Evolutionary conservation across 2,888 invertebrate genomes (phyloP).

Genomic region (Drosophila borealis): DNA sequence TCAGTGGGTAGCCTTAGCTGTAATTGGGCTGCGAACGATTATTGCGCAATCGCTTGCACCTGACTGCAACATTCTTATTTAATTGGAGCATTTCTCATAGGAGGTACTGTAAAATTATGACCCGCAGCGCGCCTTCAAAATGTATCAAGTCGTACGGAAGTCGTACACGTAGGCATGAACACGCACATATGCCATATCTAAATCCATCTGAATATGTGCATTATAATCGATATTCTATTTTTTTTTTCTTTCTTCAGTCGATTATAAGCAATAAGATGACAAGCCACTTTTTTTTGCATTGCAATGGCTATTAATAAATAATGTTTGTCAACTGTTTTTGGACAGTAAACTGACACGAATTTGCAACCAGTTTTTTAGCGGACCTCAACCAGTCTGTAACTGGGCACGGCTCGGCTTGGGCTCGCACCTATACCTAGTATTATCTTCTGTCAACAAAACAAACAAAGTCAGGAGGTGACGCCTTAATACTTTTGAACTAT

Average conservation of each 20-base stretch:
- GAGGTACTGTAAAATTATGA: no score
- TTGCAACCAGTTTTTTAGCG: constrained; percentile 40
- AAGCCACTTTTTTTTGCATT: constrained; percentile 8
- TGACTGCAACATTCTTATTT: no score
- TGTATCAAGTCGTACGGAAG: no score
- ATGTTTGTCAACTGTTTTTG: constrained; percentile 27
- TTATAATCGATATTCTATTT: constrained; percentile 12
- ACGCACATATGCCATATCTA: background rate
- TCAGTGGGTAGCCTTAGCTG: no score
- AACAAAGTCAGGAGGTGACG: background rate
- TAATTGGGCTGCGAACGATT: no score
- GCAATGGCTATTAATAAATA: constrained; percentile 30
- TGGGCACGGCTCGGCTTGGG: background rate
- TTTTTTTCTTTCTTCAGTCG: background rate
- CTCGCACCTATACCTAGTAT: background rate
- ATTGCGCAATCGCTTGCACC: no score
- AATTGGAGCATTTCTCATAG: no score
- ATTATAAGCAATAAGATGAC: constrained; percentile 9
- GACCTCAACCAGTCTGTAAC: constrained; percentile 38
- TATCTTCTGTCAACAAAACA: background rate
- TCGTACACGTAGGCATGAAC: no score
- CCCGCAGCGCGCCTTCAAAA: no score
- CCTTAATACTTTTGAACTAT: background rate
- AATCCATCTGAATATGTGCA: background rate
- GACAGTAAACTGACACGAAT: constrained; percentile 34